Base-by-base conservation (phyloP, 2,797 vertebrate genomes). In the Fistularia tabacaria region DNA sequence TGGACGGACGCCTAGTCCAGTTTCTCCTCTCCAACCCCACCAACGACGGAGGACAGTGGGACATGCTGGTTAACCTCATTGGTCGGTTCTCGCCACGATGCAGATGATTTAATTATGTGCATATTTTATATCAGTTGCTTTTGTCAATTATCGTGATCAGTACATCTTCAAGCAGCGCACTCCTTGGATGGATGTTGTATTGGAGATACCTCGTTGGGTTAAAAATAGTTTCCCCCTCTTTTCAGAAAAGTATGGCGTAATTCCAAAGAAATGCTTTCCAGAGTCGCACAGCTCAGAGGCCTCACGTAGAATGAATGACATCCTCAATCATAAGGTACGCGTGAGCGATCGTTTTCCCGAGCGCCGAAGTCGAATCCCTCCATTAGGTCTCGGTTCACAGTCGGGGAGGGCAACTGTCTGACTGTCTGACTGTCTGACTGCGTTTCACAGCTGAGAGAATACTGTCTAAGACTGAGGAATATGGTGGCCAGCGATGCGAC, bases 11-110 rank as follows among this genome's bases (percentile, higher is more conserved):
- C 9, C 88, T 99, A 66, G 80, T 95, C 40, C 97, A 99, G 62
- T 99, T 93, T 80, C 86, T 99, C 71, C 93, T 99, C 38, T 86
- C 87, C 49, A 99, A 99, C 79, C 97, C 97, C 51, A 92, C 92
- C 0, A 98, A 95, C 44, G 97, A 99, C 38, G 97, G 97, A 51
- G 97, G 97, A 45, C 97, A 99, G 64, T 99, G 97, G 97, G 95
- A 98, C 75, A 99, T 99, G 97, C 74, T 99, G 81, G 96, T 98
- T 66, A 99, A 99, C 74, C 92, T 99, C 59, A 92, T 99, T 59
- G 96, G 96, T 99, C 77, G 89, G 93, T 80, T 63, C 12, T 44
- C 41, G 50, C 5, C 25, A 25, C 25, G 25, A 25, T 5, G 25
- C 25, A 25, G 25, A 25, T 25, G 2, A 25, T 25, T 25, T 25